Evolutionary conservation across 2,888 invertebrate genomes (phyloP).

Genomic region (Limnephilus rhombicus): DNA sequence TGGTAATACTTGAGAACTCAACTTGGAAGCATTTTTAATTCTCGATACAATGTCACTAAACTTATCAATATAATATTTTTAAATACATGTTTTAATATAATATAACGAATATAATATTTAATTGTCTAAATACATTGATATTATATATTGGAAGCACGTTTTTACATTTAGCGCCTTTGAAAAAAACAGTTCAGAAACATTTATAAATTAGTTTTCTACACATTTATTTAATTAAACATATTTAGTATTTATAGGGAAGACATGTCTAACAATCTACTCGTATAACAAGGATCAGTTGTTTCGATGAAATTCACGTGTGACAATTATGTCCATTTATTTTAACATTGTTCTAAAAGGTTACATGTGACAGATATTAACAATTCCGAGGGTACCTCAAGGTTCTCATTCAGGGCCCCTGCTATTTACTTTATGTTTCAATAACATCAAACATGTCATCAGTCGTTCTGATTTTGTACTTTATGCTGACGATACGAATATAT

Average conservation of each 20-base stretch:
- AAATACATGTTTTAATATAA: constrained; percentile 55
- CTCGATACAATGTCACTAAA: background rate
- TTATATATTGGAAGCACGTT: constrained; percentile 60
- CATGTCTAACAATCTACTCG: background rate
- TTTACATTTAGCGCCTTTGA: constrained; percentile 54
- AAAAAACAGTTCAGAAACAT: constrained; percentile 26
- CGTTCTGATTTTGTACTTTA: no score
- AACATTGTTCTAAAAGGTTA: no score
- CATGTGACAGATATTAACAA: no score
- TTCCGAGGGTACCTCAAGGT: no score
- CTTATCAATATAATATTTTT: constrained; percentile 33
- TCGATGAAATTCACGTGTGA: no score
- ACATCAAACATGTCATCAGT: no score
- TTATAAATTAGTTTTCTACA: constrained; percentile 18
- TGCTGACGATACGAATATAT: no score
- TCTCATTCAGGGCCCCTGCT: no score
- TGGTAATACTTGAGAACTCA: constrained; percentile 59
- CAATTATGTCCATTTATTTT: no score
- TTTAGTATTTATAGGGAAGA: constrained; percentile 51
- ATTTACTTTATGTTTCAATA: no score
- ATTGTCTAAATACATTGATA: constrained; percentile 45
- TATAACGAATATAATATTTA: constrained; percentile 37
- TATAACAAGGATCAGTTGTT: background rate
- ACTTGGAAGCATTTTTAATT: constrained; percentile 58
- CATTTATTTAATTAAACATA: constrained; percentile 7